Base-by-base conservation (phyloP, 2,113 vertebrate species). In the Prochilodus magdalenae region DNA sequence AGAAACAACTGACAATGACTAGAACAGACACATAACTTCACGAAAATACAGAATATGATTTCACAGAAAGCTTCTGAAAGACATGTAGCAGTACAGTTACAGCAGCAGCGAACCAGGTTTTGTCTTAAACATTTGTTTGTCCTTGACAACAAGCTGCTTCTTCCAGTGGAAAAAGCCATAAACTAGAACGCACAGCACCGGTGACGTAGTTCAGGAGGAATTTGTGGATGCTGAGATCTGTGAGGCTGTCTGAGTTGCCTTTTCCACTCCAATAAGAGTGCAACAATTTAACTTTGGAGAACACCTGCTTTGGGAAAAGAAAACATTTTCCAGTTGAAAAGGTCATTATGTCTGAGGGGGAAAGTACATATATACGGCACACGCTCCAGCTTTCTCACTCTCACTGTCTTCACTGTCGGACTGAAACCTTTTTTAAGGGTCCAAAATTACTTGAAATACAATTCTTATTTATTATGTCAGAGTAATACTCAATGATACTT, bases 261-360 rank as follows among this genome's bases (percentile, higher is more conserved):
- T 67, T 36, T 70, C 44, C 36, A 24, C 66, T 59, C 40, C 24
- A 27, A 67, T 5, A 12, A 26, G n/a, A 15, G 66, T 67, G 51
- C 73, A 82, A 47, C 16, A 51, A 33, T 33, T 62, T 33, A 40
- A 30, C 63, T 12, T 16, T 59, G 33, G 24, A 66, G 60, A 69
- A 85, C 82, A 83, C 59, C 60, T 83, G 82, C 73, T 79, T 76
- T 57, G 30, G 1, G 49, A 57, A 75, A 44, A 33, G 70, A 85
- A 86, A 83, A 79, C 10, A 73, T 11, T 75, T 89, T 81, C 82
- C 81, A 83, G 69, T 62, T 85, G 27, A 87, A 86, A 81, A 78
- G 47, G 49, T 84, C 27, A 62, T 77, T 70, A 84, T 77, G 57
- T 44, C 5, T 30, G 51, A 75, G n/a, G 82, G 77, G 57, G 24